Percentiles rank a stretch among this genome's conserved stretches.
Conservation (phyloP, 2,888 invertebrate genomes). For the Cloeon dipterum region DNA sequence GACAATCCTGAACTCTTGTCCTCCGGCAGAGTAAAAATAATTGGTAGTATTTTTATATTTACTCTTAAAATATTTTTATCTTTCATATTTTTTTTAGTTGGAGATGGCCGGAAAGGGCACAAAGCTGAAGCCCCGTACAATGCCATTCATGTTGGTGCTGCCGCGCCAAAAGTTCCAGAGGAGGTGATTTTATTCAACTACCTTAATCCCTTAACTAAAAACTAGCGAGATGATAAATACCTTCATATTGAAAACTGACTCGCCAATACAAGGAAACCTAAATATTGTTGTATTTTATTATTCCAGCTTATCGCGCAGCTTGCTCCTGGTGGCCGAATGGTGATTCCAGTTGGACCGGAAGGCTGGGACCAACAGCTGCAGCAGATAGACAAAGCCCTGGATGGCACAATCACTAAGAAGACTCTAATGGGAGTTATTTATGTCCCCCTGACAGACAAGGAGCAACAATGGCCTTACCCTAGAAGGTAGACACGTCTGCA, state of each 20-base stretch:
- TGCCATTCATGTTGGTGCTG: constrained; percentile 87
- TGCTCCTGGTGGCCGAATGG: constrained; percentile 76
- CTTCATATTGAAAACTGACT: no score
- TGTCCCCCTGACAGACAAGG: constrained; percentile 82
- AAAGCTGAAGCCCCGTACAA: constrained; percentile 56
- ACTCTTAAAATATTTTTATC: not conserved
- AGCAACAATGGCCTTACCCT: constrained; percentile 34
- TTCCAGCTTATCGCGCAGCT: constrained; percentile 62
- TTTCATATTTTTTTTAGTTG: constrained; percentile 39
- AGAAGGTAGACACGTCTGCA: constrained; percentile 2
- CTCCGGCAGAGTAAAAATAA: constrained; percentile 39
- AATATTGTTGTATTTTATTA: no score
- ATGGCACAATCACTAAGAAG: constrained; percentile 52
- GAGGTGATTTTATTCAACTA: constrained; percentile 27
- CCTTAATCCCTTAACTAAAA: not conserved
- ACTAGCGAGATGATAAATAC: no score
- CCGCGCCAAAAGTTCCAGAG: constrained; percentile 53
- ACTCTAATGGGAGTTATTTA: constrained; percentile 88
- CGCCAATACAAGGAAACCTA: no score
- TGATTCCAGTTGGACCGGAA: constrained; percentile 74
- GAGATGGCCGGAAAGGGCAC: constrained; percentile 74
- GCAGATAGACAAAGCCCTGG: constrained; percentile 67
- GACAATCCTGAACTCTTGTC: constrained; percentile 46
- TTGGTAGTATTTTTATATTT: no score
- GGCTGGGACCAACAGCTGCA: constrained; percentile 70